Percentiles rank a stretch among this genome's conserved stretches.
Conservation (phyloP, 1,140 invertebrate species). For the Pseudomyrmex flavicornis region DNA sequence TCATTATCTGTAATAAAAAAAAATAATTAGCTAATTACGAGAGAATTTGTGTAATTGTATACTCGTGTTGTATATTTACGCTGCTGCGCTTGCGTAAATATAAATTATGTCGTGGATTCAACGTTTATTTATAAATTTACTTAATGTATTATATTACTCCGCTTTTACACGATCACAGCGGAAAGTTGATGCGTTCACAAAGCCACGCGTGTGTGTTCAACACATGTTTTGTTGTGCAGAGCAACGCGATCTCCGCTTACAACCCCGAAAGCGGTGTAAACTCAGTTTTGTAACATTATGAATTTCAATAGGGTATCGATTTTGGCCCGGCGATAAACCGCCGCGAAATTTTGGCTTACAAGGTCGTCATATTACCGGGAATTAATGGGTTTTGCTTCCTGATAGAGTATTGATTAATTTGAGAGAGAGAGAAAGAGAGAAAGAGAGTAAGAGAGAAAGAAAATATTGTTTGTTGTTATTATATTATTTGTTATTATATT, state of each 20-base stretch:
- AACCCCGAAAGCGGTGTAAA: conserved; percentile 32
- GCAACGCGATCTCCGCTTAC: conserved; percentile 29
- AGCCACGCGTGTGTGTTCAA: neutral
- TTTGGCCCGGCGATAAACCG: conserved; percentile 14
- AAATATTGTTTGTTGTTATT: no score
- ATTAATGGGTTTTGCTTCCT: conserved; percentile 24
- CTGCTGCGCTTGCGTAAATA: no score
- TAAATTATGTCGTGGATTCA: no score
- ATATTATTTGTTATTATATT: no score
- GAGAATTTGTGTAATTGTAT: neutral
- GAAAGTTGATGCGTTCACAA: conserved; percentile 15
- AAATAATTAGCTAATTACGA: no score
- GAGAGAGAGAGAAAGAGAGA: no score
- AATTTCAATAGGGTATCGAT: conserved; percentile 53
- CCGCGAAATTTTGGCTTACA: conserved; percentile 40
- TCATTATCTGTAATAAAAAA: no score
- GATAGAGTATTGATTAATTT: conserved; percentile 24
- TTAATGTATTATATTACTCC: no score
- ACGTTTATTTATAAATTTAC: conserved; percentile 3
- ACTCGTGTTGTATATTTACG: no score
- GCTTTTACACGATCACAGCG: neutral
- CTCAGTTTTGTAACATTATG: conserved; percentile 54
- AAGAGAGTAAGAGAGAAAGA: no score
- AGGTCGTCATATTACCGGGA: neutral
- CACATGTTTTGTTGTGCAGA: neutral